Conservation (phyloP, 2,888 invertebrate species). For the Girardia tigrina region DNA sequence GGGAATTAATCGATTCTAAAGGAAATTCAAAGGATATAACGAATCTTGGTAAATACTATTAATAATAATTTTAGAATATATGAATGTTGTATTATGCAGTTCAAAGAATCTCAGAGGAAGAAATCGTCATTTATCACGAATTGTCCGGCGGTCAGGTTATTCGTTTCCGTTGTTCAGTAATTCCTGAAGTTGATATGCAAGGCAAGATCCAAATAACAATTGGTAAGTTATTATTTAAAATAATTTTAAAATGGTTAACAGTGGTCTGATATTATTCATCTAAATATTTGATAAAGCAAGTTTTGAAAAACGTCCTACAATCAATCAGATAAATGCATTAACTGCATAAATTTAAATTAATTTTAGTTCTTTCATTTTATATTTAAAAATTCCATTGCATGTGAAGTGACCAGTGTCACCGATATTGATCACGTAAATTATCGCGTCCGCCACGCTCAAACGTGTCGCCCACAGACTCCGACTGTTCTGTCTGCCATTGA, state of each 20-base stretch:
- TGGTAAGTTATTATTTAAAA: background rate
- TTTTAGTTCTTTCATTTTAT: background rate
- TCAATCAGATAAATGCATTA: too few relatives aligned
- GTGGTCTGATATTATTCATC: too few relatives aligned
- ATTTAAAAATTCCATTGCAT: background rate
- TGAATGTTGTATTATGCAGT: too few relatives aligned
- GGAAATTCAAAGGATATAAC: background rate
- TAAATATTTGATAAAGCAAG: too few relatives aligned
- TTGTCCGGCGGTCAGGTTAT: background rate
- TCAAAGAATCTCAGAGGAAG: background rate
- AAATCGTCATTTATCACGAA: background rate
- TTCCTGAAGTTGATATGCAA: slow-evolving; percentile 4
- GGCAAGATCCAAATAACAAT: background rate
- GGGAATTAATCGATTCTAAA: background rate
- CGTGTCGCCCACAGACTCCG: too few relatives aligned
- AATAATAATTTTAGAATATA: background rate
- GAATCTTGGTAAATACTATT: background rate
- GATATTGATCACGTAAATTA: too few relatives aligned
- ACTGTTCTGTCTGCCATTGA: too few relatives aligned
- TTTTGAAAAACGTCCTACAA: too few relatives aligned
- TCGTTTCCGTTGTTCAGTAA: background rate
- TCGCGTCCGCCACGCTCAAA: too few relatives aligned
- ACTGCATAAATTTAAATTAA: too few relatives aligned
- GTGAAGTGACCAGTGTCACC: too few relatives aligned
- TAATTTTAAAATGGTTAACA: too few relatives aligned